phyloP scores from a whole-genome alignment of 2,888 invertebrate species.

The Rhingia rostrata region DNA sequence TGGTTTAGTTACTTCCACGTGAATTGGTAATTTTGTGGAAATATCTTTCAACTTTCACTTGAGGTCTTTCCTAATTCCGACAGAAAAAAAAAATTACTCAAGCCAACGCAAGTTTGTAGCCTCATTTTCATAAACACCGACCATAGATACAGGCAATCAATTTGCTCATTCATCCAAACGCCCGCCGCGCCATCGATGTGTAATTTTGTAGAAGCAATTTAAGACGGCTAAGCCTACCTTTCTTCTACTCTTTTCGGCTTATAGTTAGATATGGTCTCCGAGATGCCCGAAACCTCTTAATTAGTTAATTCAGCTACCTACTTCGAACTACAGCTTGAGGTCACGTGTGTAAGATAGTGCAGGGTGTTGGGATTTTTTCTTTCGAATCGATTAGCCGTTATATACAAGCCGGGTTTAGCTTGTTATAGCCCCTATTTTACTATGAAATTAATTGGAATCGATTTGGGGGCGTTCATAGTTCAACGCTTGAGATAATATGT shows the following conservation, averaged over 20 bases:
- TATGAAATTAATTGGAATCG: slow-evolving; percentile 55
- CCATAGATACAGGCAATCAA: no score
- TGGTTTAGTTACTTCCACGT: background rate
- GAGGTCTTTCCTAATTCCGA: no score
- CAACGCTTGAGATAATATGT: slow-evolving; percentile 29
- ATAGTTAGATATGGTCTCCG: background rate
- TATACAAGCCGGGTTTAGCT: background rate
- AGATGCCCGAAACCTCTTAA: slow-evolving; percentile 38
- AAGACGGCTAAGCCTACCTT: no score
- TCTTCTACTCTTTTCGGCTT: slow-evolving; percentile 5
- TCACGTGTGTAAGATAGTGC: slow-evolving; percentile 14
- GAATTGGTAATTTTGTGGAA: background rate
- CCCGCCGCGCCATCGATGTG: no score
- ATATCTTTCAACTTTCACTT: no score
- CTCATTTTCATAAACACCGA: no score
- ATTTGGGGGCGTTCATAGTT: slow-evolving; percentile 60
- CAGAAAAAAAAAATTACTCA: no score
- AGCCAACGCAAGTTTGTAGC: no score
- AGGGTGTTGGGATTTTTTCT: slow-evolving; percentile 5
- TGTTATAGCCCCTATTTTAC: background rate
- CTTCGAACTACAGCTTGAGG: slow-evolving; percentile 15
- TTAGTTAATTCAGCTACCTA: slow-evolving; percentile 42
- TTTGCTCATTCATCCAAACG: no score
- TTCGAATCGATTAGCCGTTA: slow-evolving; percentile 33
- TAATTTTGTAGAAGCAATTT: slow-evolving; percentile 6